Evolutionary conservation across 2,113 vertebrate species (phyloP).

Genomic region (Bambusicola thoracicus): DNA sequence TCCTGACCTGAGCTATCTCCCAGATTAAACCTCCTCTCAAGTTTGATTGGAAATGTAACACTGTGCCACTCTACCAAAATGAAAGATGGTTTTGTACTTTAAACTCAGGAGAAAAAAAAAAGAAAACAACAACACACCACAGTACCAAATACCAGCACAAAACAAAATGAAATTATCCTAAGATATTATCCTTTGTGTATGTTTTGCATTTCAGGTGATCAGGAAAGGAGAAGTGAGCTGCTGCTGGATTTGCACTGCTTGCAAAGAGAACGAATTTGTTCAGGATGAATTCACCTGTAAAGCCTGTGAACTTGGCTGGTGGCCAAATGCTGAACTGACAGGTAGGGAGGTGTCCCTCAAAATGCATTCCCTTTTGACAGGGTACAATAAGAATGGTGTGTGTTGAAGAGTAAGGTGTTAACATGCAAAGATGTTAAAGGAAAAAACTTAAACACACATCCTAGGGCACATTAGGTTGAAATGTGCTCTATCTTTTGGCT

Average conservation of each 20-base stretch:
- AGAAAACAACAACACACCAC: too few relatives aligned
- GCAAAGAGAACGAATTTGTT: slow-evolving; percentile 96
- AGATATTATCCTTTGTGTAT: not conserved
- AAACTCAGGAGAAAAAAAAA: not conserved
- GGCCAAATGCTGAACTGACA: slow-evolving; percentile 90
- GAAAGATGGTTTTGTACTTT: not conserved
- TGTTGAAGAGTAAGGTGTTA: not conserved
- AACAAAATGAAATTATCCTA: not conserved
- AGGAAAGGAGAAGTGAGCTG: slow-evolving; percentile 98
- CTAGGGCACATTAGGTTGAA: not conserved
- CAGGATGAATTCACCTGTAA: slow-evolving; percentile 99
- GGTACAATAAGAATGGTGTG: not conserved
- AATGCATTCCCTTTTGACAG: not conserved
- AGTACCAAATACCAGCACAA: not conserved
- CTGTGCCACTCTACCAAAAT: not conserved
- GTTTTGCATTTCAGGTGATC: slow-evolving; percentile 86
- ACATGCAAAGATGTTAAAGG: not conserved
- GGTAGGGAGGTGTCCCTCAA: slow-evolving; percentile 74
- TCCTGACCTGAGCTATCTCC: not conserved
- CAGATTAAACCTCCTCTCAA: not conserved
- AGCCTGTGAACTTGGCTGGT: slow-evolving; percentile 96
- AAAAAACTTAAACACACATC: not conserved
- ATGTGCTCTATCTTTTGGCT: not conserved
- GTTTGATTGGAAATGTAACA: not conserved
- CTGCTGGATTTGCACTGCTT: slow-evolving; percentile 98